Base-by-base conservation (phyloP, 2,113 vertebrate species). In the Gobio gobio region DNA sequence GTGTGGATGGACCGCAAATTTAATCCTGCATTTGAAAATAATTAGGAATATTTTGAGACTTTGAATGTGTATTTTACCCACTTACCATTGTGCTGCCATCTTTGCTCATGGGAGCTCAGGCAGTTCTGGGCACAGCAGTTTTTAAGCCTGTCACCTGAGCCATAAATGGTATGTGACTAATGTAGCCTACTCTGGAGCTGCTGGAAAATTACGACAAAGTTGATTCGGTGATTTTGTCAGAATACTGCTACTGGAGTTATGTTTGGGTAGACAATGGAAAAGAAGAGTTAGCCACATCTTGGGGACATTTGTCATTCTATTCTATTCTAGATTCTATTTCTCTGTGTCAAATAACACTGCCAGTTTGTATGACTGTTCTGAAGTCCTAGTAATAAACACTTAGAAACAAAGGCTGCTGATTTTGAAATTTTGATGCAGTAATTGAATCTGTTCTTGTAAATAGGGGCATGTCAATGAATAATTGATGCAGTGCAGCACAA, bases 401-500 rank as follows among this genome's bases (percentile, higher is more conserved):
- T 73, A 40, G 5, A 26, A 75, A 51, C 47, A 20, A 18, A 33
- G 45, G 74, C 45, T 54, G 24, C 45, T 54, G 1, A 16, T 76
- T 76, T 76, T 12, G 8, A 54, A 54, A 76, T 76, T 18, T 56
- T 54, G 24, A 76, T 76, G 24, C 74, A 33, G 47, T 54, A 76
- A 76, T 76, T 54, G 74, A 76, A 76, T 20, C 8, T 54, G 70
- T 74, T 56, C 45, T 54, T 54, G 49, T 24, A 76, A 58, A 78
- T 59, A 58, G 54, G 29, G 33, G 49, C 51, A 58, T 59, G 76
- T 33, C 29, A 78, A 59, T 78, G 33, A 78, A 78, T 59, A 78
- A 78, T 78, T 59, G 49, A 76, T 76, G 24, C 9, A n/a, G 7
- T 78, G 76, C 76, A 78, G 76, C 54, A 36, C 18, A 59, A 78